Percentiles rank a stretch among this genome's conserved stretches.
phyloP scores from a whole-genome alignment of 1,140 invertebrate genomes.

The Battus philenor region DNA sequence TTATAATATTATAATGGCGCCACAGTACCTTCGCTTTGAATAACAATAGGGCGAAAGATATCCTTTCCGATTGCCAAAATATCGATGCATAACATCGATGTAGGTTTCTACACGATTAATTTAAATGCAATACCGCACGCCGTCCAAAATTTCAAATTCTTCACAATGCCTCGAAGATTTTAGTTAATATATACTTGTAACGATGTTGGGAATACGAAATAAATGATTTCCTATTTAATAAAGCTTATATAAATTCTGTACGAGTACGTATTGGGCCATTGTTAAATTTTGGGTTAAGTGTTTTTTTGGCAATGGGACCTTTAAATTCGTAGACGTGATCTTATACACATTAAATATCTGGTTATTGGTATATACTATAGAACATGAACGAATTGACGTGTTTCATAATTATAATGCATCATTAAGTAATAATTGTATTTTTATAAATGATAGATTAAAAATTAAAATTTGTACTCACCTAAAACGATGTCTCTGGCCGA shows the following conservation, averaged over 20 bases:
- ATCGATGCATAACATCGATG: constrained; percentile 24
- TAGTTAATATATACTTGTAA: constrained; percentile 49
- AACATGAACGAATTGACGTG: too few species aligned
- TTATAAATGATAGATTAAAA: too few species aligned
- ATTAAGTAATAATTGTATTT: too few species aligned
- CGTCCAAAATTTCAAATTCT: constrained; percentile 50
- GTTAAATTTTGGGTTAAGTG: constrained; percentile 25
- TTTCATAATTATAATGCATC: too few species aligned
- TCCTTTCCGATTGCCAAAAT: constrained; percentile 46
- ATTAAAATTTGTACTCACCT: constrained; percentile 44
- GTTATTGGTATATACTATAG: too few species aligned
- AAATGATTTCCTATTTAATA: constrained; percentile 28
- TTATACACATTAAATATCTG: too few species aligned
- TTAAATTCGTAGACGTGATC: constrained; percentile 16
- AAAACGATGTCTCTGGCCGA: constrained; percentile 56
- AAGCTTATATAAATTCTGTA: constrained; percentile 41
- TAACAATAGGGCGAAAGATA: constrained; percentile 29
- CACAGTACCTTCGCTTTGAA: constrained; percentile 21
- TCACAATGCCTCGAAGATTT: constrained; percentile 42
- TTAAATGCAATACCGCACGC: constrained; percentile 33
- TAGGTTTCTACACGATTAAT: constrained; percentile 32
- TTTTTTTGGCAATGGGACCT: constrained; percentile 22
- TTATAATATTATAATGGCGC: constrained; percentile 28
- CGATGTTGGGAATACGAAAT: constrained; percentile 50
- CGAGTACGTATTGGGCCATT: constrained; percentile 30